phyloP scores from a whole-genome alignment of 2,888 invertebrate species.

The Lasioglossum figueresi region DNA sequence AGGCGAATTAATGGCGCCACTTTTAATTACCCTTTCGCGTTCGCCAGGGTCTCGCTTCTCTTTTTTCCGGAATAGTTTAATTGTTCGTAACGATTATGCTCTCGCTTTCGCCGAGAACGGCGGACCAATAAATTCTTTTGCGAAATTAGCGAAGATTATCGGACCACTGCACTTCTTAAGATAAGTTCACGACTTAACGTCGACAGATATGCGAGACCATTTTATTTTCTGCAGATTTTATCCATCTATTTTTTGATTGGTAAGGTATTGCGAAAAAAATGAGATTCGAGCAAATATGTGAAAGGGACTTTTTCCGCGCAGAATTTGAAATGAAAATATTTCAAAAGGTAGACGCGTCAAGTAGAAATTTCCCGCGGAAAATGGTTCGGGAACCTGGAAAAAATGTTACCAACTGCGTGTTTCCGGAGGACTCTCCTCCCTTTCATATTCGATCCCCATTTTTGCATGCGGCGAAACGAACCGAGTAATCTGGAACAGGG shows the following conservation, averaged over 20 bases:
- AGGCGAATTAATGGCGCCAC: slow-evolving; percentile 57
- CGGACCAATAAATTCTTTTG: background rate
- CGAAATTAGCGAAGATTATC: background rate
- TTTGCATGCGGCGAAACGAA: slow-evolving; percentile 30
- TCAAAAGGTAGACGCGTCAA: background rate
- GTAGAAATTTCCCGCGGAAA: background rate
- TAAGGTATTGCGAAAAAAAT: background rate
- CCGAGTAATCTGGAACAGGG: slow-evolving; percentile 32
- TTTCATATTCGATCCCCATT: slow-evolving; percentile 36
- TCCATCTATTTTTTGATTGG: background rate
- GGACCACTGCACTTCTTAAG: background rate
- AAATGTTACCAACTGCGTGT: background rate
- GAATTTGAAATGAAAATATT: background rate
- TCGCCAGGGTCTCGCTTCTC: background rate
- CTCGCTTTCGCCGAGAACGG: background rate
- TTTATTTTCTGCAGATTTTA: too few species aligned
- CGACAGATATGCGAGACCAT: too few species aligned
- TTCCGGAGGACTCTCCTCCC: background rate
- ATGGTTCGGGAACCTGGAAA: background rate
- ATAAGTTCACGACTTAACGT: too few species aligned
- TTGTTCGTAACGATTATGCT: slow-evolving; percentile 49
- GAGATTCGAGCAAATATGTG: too few species aligned
- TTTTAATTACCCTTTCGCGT: slow-evolving; percentile 63
- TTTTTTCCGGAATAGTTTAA: slow-evolving; percentile 42
- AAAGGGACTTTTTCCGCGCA: background rate